Base-by-base conservation (phyloP, 2,888 invertebrate species). In the Dexiosoma caninum region DNA sequence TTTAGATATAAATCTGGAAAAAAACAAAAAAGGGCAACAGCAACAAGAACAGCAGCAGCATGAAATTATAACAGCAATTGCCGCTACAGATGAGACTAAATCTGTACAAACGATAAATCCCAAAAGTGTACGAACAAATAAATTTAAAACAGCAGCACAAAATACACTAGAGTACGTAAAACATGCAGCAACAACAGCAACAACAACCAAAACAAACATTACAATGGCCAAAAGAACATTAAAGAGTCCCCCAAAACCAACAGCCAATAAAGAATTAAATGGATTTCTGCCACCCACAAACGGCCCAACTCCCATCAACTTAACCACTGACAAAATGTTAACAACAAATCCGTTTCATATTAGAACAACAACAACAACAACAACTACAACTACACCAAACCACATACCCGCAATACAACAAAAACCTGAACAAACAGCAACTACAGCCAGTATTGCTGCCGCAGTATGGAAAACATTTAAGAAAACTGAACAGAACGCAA, bases 241-340 rank as follows among this genome's bases (percentile, higher is more conserved):
- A 42, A 49, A 35, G 30, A 64, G 21, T 30, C 27, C 74, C 82
- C 84, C 85, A 82, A 80, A 84, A 82, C 83, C 66, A 78, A 59
- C 82, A 70, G 60, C 76, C 60, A 74, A 67, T 67, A 71, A 55
- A 40, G 60, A 71, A 16, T 42, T 60, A 12, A 71, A 69, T 10
- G 62, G 42, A 57, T 55, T 57, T 27, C 40, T 19, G 8, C 19
- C 30, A 42, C 10, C 53, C 32, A 51, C 9, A 49, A 57, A 35
- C 40, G 49, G 46, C 66, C 77, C 8, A 71, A 78, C 9, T 19
- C 51, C 46, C 12, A 19, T 10, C 23, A 21, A 44, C 27, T n/a
- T 30, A 14, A 9, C 44, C 8, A 3, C 30, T 49, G 19, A 40
- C 10, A 19, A 49, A 23, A 21, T 23, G 44, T 27, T 57, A 9